Percentiles rank a stretch among this genome's conserved stretches.
Evolutionary conservation across 92 coral and sea anemone species (phyloP).

Genomic region (Zoanthus sansibaricus): DNA sequence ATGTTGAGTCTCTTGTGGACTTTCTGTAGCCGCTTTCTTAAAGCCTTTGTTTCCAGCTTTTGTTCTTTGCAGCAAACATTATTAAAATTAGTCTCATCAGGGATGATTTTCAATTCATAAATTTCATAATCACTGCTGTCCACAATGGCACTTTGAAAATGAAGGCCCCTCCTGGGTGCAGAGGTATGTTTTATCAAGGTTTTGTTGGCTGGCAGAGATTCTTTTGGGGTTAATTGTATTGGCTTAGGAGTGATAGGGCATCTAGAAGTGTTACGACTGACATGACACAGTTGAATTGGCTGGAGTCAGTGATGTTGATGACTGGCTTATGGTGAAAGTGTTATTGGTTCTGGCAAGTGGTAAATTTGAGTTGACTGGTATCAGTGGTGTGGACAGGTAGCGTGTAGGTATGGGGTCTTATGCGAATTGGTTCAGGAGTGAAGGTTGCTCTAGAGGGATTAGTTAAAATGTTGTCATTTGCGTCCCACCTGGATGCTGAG

Average conservation of each 20-base stretch:
- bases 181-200: conserved; percentile 42
- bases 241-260: conserved; percentile 21
- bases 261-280: too few species aligned
- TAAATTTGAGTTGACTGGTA: too few species aligned
- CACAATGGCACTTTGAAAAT: conserved; percentile 24
- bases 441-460: too few species aligned
- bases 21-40: conserved; percentile 50
- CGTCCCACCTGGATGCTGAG: too few species aligned
- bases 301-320: too few species aligned
- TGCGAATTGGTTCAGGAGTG: too few species aligned
- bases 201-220: conserved; percentile 45
- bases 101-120: conserved; percentile 35
- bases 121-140: conserved; percentile 45
- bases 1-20: conserved; percentile 26
- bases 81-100: conserved; percentile 20
- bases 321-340: too few species aligned
- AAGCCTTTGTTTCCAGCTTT: conserved; percentile 49
- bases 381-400: too few species aligned
- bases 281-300: too few species aligned
- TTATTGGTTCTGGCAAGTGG: too few species aligned
- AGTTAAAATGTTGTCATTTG: too few species aligned
- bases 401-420: too few species aligned
- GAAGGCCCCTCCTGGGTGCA: conserved; percentile 25
- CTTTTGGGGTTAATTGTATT: conserved; percentile 49
- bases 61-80: conserved; percentile 54